Conservation (phyloP, 2,888 invertebrate species). For the Sceliomorpha sp. region DNA sequence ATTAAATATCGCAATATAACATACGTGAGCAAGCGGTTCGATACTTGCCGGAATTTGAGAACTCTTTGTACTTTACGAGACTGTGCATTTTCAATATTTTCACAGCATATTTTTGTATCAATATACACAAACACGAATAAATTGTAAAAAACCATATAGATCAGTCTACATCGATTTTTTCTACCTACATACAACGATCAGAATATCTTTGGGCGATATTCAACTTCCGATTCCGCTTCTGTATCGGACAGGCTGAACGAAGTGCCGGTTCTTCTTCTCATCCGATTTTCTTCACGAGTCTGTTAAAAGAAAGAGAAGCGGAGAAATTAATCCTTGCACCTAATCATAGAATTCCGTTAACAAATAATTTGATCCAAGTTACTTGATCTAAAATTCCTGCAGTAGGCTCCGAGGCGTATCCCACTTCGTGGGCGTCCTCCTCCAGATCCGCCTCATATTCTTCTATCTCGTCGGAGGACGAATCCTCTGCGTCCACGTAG, state of each 20-base stretch:
- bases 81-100: constrained; percentile 4
- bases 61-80: constrained; percentile 12
- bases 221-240: constrained; percentile 87
- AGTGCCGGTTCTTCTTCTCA: constrained; percentile 86
- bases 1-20: constrained; percentile 6
- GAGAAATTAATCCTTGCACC: constrained; percentile 9
- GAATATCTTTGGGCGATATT: constrained; percentile 75
- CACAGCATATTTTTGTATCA: neutral
- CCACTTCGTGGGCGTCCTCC: constrained; percentile 86
- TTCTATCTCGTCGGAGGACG: constrained; percentile 85
- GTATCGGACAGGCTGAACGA: constrained; percentile 91
- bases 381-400: constrained; percentile 82
- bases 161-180: constrained; percentile 14
- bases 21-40: constrained; percentile 2
- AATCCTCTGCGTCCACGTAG: constrained; percentile 82
- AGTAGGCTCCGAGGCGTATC: constrained; percentile 92
- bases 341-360: too few species aligned
- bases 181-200: constrained; percentile 45
- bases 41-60: neutral
- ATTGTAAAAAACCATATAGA: constrained; percentile 38
- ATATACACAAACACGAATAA: constrained; percentile 1
- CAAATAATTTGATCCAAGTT: too few species aligned
- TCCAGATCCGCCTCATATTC: constrained; percentile 84
- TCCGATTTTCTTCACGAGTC: constrained; percentile 82
- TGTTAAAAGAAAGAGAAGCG: constrained; percentile 61